Base-by-base conservation (phyloP, 2,113 vertebrate genomes). In the Seriola quinqueradiata region DNA sequence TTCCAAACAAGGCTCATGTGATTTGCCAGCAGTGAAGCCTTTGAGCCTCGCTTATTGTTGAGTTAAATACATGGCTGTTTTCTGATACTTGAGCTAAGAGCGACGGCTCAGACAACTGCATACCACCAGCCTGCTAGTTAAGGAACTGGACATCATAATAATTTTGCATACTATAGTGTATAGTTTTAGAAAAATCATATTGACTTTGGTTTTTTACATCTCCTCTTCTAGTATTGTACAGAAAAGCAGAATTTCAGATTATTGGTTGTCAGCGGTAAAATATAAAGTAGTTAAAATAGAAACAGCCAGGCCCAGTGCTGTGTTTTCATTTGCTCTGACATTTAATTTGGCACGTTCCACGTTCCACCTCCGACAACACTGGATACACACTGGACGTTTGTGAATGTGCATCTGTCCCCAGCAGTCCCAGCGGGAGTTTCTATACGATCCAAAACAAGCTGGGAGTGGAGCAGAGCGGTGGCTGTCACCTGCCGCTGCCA, bases 31-130 rank as follows among this genome's bases (percentile, higher is more conserved):
- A 21, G 68, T 58, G 40, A 55, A 90, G 82, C 88, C 86, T 76
- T 88, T 90, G 82, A 91, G 81, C 82, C 77, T 19, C 1, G 81
- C 67, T 83, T 70, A 85, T 89, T 90, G 85, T 88, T 76, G 61
- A 67, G 52, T 65, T 89, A 75, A 86, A 78, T 40, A n/a, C 73
- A 36, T 8, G 71, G 58, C 70, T 75, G 55, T 70, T 81, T 85
- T 16, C 50, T 69, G 85, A 87, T 78, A 70, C 77, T 75, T 55
- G 60, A 83, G 84, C 70, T 83, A 40, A 80, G 78, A 63, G 64
- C 23, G 58, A 58, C 42, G 55, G 68, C 68, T 74, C 61, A 58
- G 52, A 42, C 66, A 21, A 64, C 50, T 67, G 70, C 11, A 40
- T 32, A 57, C 59, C 59, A 66, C 57, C 36, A 42, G 54, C 55